Evolutionary conservation across 2,888 invertebrate species (phyloP), one percentile per base, ranked within the genome.

Genomic region (Mycalesis mineus): DNA sequence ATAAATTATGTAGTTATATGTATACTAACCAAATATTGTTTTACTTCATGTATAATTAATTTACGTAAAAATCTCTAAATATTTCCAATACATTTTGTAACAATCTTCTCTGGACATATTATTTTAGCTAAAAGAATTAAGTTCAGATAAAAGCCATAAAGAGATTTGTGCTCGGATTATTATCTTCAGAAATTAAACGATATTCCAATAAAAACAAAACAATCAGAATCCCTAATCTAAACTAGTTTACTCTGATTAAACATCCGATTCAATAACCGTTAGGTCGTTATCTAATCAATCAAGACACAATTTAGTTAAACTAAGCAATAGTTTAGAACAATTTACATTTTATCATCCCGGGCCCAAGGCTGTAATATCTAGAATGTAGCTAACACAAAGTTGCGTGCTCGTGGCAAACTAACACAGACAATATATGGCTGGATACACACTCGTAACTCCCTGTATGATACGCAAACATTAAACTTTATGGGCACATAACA

Each of bases 401-500:
- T 44, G 13, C 28, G 13, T 13, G 3, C 6, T 9, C 9, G 36
- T 36, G 11, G 36, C 14, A 14, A 39, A 39, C 39, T 44, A 44
- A 11, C 4, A 36, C 29, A 13, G 13, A 28, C 44, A 11, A 47
- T 47, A 47, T 33, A 47, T 31, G 14, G 14, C 5, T 8, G 47
- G 15, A 15, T 14, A 47, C 31, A 31, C 47, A 33, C 47, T 14
- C 47, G 31, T 33, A 47, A 33, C 33, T 47, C 47, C 11, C 33
- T 47, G 15, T 33, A 15, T 15, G 33, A 31, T 31, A 7, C 47
- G 15, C 15, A 15, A 33, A 33, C 47, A 47, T 47, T 47, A 47
- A 47, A 47, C 47, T 47, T 47, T 47, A 47, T 33, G 47, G 33
- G 9, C 33, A 47, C 33, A 33, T 47, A 33, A 47, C 47, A 47